Percentiles rank a stretch among this genome's conserved stretches.
Evolutionary conservation across 2,797 vertebrate species (phyloP).

Genomic region (Salmo trutta): DNA sequence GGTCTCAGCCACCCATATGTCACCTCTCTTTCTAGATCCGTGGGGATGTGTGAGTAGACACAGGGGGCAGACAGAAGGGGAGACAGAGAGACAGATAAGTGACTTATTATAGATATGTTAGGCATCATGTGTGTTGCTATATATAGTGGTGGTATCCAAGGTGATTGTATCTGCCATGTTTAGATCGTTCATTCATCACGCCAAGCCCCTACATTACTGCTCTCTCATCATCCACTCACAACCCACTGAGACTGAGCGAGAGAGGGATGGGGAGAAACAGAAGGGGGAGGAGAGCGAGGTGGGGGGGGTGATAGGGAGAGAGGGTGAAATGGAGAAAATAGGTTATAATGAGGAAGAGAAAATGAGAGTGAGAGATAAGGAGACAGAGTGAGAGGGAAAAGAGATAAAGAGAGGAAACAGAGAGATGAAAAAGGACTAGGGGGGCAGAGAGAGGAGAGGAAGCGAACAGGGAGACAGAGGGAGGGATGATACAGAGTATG

Average conservation of each 20-base stretch:
- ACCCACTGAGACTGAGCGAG: neutral
- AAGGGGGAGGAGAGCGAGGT: neutral
- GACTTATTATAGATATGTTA: conserved; percentile 49
- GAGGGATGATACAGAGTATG: neutral
- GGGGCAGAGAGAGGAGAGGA: neutral
- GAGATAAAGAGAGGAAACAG: too few species aligned
- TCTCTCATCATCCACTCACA: neutral
- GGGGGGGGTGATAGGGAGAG: neutral
- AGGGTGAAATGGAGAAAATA: too few species aligned
- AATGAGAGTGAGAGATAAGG: neutral
- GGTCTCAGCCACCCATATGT: too few species aligned
- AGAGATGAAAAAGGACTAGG: too few species aligned
- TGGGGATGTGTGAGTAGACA: neutral
- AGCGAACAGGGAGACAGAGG: neutral
- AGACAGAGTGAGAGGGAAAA: too few species aligned
- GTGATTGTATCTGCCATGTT: conserved; percentile 34
- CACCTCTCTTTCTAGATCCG: too few species aligned
- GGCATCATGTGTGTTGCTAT: conserved; percentile 31
- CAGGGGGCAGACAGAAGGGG: neutral
- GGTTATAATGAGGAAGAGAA: neutral
- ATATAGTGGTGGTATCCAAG: conserved; percentile 42
- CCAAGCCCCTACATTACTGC: too few species aligned
- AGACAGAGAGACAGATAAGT: neutral
- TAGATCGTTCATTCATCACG: neutral
- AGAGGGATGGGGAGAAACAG: neutral